Evolutionary conservation across 64 coral and sea anemone genomes (phyloP), one percentile per base, ranked within the genome.

Genomic region (Acropora tenuis): DNA sequence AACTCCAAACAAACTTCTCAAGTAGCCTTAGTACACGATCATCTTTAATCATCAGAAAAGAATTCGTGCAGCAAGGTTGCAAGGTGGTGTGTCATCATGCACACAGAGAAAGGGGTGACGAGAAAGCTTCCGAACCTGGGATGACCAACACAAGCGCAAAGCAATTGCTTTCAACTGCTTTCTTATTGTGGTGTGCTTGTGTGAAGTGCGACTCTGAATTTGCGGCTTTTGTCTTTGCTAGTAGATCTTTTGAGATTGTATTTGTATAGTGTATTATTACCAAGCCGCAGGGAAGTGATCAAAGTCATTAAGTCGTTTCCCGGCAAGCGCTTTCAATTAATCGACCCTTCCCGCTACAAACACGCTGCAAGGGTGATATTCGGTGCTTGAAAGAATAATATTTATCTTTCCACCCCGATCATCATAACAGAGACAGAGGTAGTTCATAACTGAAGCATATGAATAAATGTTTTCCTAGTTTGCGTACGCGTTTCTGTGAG

Each of bases 221-320:
- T 71, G 82, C 82, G 82, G 44, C 63, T 85, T 85, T 85, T 85
- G 65, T 85, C 66, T 49, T 71, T 48, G 61, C 45, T 48, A 20
- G 44, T n/a, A 76, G 74, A 84, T 67, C 58, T 60, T 83, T 47
- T 47, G 13, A 7, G 63, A 69, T 17, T 8, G 60, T 85, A 85
- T 85, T 85, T 85, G 82, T 67, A 85, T 69, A 85, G 82, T 40
- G 82, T 50, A 71, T 72, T 85, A 85, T 85, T 47, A 71, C 18
- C 45, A 72, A 18, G 46, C 82, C 16, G 44, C 82, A 46, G 82
- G 79, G 44, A 85, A 72, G 82, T 50, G 47, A 5, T 71, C 63
- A 18, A 15, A 85, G 82, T 72, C 63, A 49, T 72, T 10, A 20
- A 49, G 16, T 67, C 45, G 45, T 48, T 72, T 71, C 82, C 45